Base-by-base conservation (phyloP, 2,797 vertebrate genomes). In the Centropyge bicolor region DNA sequence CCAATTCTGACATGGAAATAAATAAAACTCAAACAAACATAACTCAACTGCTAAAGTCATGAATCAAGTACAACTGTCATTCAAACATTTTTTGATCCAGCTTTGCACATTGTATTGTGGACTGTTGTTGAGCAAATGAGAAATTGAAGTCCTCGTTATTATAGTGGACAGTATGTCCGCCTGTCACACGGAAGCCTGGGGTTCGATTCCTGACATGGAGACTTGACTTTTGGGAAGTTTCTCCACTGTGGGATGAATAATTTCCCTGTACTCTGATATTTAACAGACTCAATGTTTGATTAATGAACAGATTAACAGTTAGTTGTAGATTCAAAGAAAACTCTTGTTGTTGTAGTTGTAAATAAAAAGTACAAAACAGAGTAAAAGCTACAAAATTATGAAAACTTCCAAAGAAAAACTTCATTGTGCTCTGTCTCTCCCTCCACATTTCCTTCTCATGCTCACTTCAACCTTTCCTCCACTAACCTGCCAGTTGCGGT, bases 401-500 rank as follows among this genome's bases (percentile, higher is more conserved):
- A 41, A 7, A 24, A 45, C 17, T n/a, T 54, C 19, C 3, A 22
- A 0, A 22, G 24, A 63, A 49, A 61, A 64, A 22, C 3, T 5
- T 35, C 1, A 19, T 9, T 48, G 35, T 20, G 8, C 54, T 41
- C 48, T 0, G 0, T 76, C 14, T 36, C 19, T 67, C 13, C 5
- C n/a, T 20, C 13, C 51, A 49, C 13, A 24, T 40, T 24, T 59
- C 45, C 67, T 59, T 36, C 54, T 64, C 27, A 8, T 19, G 36
- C 67, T 74, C 73, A 57, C 56, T 59, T 71, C 77, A 72, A 76
- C 87, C 88, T 72, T 86, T 75, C 73, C 81, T 78, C 79, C 62
- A 74, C 46, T 84, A 76, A 81, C 87, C 88, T 74, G 31, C 75
- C 46, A 35, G 76, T 56, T 70, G 60, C 63, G 3, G 59, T 74